Evolutionary conservation across 2,888 invertebrate species (phyloP).

Genomic region (Nematopogon swammerdamellus): DNA sequence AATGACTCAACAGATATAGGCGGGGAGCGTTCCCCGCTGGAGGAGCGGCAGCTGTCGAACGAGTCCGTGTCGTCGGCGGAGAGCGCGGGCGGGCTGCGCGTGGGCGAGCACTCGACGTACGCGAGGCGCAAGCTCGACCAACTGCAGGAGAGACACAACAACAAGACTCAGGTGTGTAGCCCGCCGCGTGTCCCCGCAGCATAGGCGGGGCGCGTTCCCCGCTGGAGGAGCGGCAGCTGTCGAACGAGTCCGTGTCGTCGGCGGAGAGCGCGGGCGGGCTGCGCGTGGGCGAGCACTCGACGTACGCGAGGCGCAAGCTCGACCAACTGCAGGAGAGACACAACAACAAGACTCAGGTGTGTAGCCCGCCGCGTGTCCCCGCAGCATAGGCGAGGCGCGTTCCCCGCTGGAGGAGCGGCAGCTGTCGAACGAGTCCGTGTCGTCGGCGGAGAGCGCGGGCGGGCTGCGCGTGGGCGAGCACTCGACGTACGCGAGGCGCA

Average conservation of each 20-base stretch:
- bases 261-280: slow-evolving; percentile 41
- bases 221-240: slow-evolving; percentile 54
- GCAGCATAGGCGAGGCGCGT: slow-evolving; percentile 32
- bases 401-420: slow-evolving; percentile 56
- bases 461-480: slow-evolving; percentile 62
- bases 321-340: slow-evolving; percentile 82
- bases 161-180: slow-evolving; percentile 68
- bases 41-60: slow-evolving; percentile 54
- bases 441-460: slow-evolving; percentile 43
- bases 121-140: slow-evolving; percentile 79
- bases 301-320: slow-evolving; percentile 76
- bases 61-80: slow-evolving; percentile 52
- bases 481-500: slow-evolving; percentile 76
- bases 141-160: slow-evolving; percentile 78
- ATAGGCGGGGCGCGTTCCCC: slow-evolving; percentile 42
- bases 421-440: slow-evolving; percentile 50
- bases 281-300: slow-evolving; percentile 70
- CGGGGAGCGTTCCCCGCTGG: no score
- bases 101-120: slow-evolving; percentile 78
- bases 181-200: slow-evolving; percentile 9
- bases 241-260: slow-evolving; percentile 51
- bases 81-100: slow-evolving; percentile 31
- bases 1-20: no score
- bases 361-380: neutral
- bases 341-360: slow-evolving; percentile 74